Base-by-base conservation (phyloP, 2,888 invertebrate genomes). In the Cheilosia grossa region DNA sequence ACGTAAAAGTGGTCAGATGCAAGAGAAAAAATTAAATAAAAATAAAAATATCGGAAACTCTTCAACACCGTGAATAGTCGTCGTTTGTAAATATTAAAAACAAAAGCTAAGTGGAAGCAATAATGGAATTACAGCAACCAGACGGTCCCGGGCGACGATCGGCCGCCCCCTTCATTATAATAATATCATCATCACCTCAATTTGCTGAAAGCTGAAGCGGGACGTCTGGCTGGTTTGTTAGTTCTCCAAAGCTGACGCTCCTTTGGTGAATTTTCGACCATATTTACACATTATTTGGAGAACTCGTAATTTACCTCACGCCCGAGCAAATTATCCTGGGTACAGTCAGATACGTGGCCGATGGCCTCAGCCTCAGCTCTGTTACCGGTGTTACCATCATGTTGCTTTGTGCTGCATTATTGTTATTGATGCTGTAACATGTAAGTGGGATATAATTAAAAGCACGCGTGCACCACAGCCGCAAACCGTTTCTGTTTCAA, bases 391-490 rank as follows among this genome's bases (percentile, higher is more conserved):
- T 15, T 44, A 47, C 47, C 47, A 9, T 2, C 19, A 9, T 9
- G 17, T 59, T 67, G 59, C 58, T 64, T 47, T 19, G 61, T 40
- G 73, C 44, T 30, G 37, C 58, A 67, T 61, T 51, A 61, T 64
- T 77, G 54, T 56, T 61, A 77, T 66, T 73, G 72, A 73, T 78
- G 73, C 73, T 75, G 75, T 44, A 44, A 44, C 44, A 17, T 44
- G 44, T 66, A 75, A 80, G 61, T 75, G 85, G 72, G 61, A 73
- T 75, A 67, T 72, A 85, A 85, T 85, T 85, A 85, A 85, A 80
- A 77, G 80, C 80, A 80, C 61, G 70, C 80, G 59, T 75, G 54
- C 37, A 44, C 30, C 58, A n/a, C 19, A 47, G 79, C 70, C 74
- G 47, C 79, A 75, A 70, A 64, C 64, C 61, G 40, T 67, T 73